These are phyloP conservation scores for Oryzias sinensis DNA, from an alignment of 2,797 vertebrate genomes.

Conservation along the genomic window DNA sequence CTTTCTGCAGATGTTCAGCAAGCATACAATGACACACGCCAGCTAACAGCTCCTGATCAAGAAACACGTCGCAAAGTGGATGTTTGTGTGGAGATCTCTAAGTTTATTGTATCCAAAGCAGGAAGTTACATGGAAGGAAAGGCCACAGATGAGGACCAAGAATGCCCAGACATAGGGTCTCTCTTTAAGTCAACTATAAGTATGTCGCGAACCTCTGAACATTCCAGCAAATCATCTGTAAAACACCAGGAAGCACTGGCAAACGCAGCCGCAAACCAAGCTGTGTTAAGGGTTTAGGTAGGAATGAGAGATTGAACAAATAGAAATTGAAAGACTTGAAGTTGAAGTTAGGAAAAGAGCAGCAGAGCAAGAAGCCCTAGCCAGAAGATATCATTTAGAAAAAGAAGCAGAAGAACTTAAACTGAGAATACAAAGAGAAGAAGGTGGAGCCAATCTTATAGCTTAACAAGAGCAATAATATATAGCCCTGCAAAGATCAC, in stretches of 20 bases:
- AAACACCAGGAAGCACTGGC: constrained; percentile 28
- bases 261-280: constrained; percentile 36
- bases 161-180: constrained; percentile 38
- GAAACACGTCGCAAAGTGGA: no score
- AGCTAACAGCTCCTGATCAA: no score
- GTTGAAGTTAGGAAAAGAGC: constrained; percentile 20
- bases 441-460: constrained; percentile 10
- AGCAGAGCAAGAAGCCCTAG: constrained; percentile 9
- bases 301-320: constrained; percentile 40
- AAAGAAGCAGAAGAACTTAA: constrained; percentile 22
- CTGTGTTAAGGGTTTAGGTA: constrained; percentile 41
- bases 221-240: constrained; percentile 22
- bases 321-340: constrained; percentile 28
- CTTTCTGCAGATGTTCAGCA: no score
- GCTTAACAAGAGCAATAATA: not conserved
- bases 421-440: constrained; percentile 16
- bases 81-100: no score
- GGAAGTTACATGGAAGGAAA: no score
- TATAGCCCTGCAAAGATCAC: constrained; percentile 12
- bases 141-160: constrained; percentile 17
- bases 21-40: no score
- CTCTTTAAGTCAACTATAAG: constrained; percentile 10
- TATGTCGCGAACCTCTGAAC: constrained; percentile 1
- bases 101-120: no score
- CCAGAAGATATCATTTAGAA: not conserved